Base-by-base conservation (phyloP, 2,888 invertebrate genomes). In the Trileptium ribeirensis region DNA sequence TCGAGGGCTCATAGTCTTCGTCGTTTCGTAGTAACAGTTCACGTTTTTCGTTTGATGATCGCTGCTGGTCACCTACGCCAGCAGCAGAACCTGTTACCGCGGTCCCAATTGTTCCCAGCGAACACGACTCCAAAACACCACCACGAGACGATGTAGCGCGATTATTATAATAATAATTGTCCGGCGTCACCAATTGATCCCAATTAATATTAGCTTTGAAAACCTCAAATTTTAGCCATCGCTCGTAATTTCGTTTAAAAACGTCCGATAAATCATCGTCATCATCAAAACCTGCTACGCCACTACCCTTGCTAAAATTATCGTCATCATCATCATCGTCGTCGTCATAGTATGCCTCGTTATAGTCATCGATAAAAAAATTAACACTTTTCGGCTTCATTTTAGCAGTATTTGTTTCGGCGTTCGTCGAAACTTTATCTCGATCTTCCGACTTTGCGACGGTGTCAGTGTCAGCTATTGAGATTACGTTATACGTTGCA, bases 221-320 rank as follows among this genome's bases (percentile, higher is more conserved):
- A 34, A 99, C 98, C 91, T 99, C 98, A 88, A 95, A 94, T 86
- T 98, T 94, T 81, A 99, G 91, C 99, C 99, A 99, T 31, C 93
- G 89, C 88, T 95, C 94, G 89, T 99, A 99, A 84, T 91, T 90
- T 78, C 87, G 85, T 84, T 89, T 90, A 84, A 90, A 89, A 82
- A 89, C 89, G 37, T 89, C 88, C 74, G 87, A 88, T 39, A 90
- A 87, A 81, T 89, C 88, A n/a, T 81, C 80, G 31, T 85, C 8
- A 40, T 70, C 70, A 64, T n/a, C n/a, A n/a, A n/a, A n/a, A n/a
- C n/a, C n/a, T n/a, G n/a, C n/a, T n/a, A n/a, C n/a, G n/a, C n/a
- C n/a, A n/a, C n/a, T n/a, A n/a, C n/a, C n/a, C n/a, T n/a, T n/a
- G n/a, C n/a, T n/a, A n/a, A n/a, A n/a, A n/a, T n/a, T n/a, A n/a